Conservation (phyloP, 2,113 vertebrate genomes). For the Takifugu bimaculatus region DNA sequence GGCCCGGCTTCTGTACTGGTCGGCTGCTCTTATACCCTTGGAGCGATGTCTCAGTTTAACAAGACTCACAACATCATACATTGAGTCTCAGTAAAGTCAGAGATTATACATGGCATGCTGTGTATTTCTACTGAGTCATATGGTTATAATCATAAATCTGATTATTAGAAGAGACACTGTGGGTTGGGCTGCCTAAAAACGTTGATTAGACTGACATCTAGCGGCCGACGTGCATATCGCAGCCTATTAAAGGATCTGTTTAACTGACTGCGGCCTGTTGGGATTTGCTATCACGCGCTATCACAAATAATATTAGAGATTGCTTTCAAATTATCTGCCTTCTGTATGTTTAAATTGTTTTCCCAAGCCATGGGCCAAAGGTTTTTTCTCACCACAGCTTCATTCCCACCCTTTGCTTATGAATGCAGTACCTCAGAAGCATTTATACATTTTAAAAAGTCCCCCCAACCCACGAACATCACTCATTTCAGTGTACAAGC, state of each 20-base stretch:
- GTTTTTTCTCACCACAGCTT: too few relatives aligned
- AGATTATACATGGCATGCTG: neutral
- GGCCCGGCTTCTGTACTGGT: neutral
- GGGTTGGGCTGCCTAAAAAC: neutral
- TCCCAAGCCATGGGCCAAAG: too few relatives aligned
- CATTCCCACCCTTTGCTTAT: too few relatives aligned
- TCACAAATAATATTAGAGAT: too few relatives aligned
- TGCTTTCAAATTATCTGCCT: too few relatives aligned
- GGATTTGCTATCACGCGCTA: neutral
- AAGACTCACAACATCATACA: neutral
- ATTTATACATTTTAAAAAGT: too few relatives aligned
- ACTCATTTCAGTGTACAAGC: too few relatives aligned
- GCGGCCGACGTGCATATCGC: neutral
- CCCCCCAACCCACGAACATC: too few relatives aligned
- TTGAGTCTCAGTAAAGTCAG: neutral
- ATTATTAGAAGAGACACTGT: neutral
- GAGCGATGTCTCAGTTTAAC: neutral
- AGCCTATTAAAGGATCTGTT: neutral
- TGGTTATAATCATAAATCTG: neutral
- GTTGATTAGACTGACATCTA: slow-evolving; percentile 17
- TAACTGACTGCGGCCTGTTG: neutral
- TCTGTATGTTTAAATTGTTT: too few relatives aligned
- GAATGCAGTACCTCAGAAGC: neutral
- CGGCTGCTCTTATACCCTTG: neutral
- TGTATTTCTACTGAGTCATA: neutral